Conservation (phyloP, 2,113 vertebrate species). For the Coregonus clupeaformis region DNA sequence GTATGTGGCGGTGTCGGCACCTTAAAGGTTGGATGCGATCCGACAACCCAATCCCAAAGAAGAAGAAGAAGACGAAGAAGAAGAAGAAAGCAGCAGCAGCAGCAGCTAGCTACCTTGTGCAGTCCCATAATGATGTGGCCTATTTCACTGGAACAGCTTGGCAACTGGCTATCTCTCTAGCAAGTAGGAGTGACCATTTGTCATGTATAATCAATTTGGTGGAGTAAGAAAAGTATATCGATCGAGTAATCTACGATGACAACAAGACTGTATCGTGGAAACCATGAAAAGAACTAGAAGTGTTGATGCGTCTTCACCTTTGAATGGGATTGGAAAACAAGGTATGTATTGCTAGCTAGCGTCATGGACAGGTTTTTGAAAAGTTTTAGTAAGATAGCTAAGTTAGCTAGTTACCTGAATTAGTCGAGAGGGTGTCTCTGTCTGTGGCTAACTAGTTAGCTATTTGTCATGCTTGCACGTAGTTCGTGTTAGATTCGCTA, state of each 20-base stretch:
- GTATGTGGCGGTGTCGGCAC: no score
- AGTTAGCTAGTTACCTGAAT: background rate
- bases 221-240: no score
- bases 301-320: slow-evolving; percentile 53
- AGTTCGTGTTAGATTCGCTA: no score
- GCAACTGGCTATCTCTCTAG: no score
- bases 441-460: background rate
- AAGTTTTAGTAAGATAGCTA: background rate
- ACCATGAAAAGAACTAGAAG: slow-evolving; percentile 60
- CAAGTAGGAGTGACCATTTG: no score
- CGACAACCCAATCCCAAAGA: no score
- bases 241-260: background rate
- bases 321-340: slow-evolving; percentile 71
- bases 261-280: background rate
- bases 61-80: slow-evolving; percentile 12
- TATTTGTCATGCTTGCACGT: background rate
- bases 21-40: no score
- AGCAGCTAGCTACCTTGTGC: no score
- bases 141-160: no score
- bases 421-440: background rate
- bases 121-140: no score
- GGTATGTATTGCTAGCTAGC: slow-evolving; percentile 31
- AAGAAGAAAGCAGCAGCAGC: slow-evolving; percentile 53
- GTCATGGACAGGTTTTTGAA: background rate
- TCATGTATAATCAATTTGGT: no score